Percentiles rank a stretch among this genome's conserved stretches.
These are phyloP conservation scores for Rhizomys pruinosus DNA, from an alignment of 2,113 vertebrate species.

Conservation along the genomic window DNA sequence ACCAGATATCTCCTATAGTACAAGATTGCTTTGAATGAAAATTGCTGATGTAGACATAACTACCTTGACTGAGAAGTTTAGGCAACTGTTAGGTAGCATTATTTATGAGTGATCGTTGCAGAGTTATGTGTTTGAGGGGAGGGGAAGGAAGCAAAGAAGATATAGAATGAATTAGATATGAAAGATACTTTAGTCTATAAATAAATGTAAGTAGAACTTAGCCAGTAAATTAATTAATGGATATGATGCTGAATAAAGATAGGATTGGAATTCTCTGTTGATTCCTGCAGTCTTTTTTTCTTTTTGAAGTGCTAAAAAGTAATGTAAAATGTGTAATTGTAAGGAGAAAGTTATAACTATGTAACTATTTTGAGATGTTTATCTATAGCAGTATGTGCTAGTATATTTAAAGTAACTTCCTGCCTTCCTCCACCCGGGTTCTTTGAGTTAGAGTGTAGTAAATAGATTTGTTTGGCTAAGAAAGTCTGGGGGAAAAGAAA, in stretches of 20 bases:
- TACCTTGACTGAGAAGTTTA: slow-evolving; percentile 5
- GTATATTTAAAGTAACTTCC: background rate
- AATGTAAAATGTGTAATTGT: background rate
- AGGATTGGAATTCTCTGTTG: slow-evolving; percentile 28
- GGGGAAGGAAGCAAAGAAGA: background rate
- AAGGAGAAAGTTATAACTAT: background rate
- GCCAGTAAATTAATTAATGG: slow-evolving; percentile 5
- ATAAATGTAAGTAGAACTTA: slow-evolving; percentile 42
- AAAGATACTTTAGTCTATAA: slow-evolving; percentile 27
- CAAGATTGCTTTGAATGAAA: background rate
- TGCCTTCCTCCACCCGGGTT: background rate
- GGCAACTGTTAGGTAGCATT: background rate
- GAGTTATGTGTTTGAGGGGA: background rate
- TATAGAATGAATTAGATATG: background rate
- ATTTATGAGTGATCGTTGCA: background rate
- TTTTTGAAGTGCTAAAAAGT: slow-evolving; percentile 44
- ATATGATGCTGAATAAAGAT: background rate
- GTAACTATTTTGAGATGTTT: background rate
- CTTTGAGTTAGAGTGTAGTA: background rate
- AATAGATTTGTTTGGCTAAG: slow-evolving; percentile 18
- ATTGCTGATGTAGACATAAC: background rate
- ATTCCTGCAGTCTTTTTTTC: background rate
- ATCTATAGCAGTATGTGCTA: background rate
- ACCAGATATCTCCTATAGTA: background rate
- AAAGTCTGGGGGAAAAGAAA: slow-evolving; percentile 19